Evolutionary conservation across 2,888 invertebrate species (phyloP), one percentile per base, ranked within the genome.

Genomic region (Gryllus longicercus): DNA sequence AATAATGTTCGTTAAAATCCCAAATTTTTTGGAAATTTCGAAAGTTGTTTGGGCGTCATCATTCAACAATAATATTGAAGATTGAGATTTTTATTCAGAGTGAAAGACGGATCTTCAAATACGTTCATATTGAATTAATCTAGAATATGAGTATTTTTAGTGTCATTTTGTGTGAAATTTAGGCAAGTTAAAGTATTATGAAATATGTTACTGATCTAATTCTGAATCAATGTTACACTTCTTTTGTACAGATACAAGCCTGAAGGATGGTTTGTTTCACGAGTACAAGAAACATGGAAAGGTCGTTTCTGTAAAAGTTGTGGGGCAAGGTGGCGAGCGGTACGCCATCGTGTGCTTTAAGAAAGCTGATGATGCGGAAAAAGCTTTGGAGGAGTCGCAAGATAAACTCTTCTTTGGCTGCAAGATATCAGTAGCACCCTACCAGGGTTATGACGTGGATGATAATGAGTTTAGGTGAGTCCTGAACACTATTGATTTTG

Each of bases 261-360:
- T 98, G 84, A 96, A 98, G 89, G 98, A 98, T 89, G 98, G 98
- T 84, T 92, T 98, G 84, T 98, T 96, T 89, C 98, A 98, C 89
- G 98, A 98, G 89, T 98, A 98, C 91, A 98, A 98, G 90, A 98
- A 98, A 87, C 96, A 97, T 89, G 98, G 98, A 83, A 98, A 98
- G 89, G 97, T 98, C 85, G 95, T 96, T 84, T 96, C 96, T 92
- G 97, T 98, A 81, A 95, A 95, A 87, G 95, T 98, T 82, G 95
- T 96, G 83, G 98, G 97, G 49, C 94, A 95, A 85, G 96, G 94
- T 84, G 93, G 94, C 79, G 96, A 96, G 85, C 91, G 98, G 85
- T 96, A 96, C 88, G 98, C 97, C 83, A 93, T 98, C 85, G 95
- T 96, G 83, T 96, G 96, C 86, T 98, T 98, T 89, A 97, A 97